Evolutionary conservation across 1,140 invertebrate genomes (phyloP).

Genomic region (Vanessa tameamea): DNA sequence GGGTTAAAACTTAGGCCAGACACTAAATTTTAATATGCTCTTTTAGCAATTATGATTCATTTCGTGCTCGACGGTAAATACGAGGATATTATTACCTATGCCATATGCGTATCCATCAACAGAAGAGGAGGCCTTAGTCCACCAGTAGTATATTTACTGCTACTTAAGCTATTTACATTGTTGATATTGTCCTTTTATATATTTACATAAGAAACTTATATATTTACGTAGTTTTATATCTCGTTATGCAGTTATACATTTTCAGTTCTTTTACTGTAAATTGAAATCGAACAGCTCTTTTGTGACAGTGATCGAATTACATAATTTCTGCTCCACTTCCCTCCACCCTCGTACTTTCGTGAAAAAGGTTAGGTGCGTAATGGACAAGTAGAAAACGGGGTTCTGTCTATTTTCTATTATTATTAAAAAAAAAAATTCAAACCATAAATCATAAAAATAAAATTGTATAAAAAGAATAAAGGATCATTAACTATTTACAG

Average conservation of each 20-base stretch:
- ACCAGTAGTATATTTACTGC: too few relatives aligned
- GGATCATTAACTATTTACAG: too few relatives aligned
- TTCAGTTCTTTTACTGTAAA: conserved; percentile 9
- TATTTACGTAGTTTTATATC: not conserved
- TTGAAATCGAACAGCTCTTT: conserved; percentile 9
- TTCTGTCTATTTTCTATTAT: not conserved
- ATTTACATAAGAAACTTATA: not conserved
- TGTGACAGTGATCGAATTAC: conserved; percentile 14
- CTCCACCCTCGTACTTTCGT: conserved; percentile 1
- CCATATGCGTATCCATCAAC: too few relatives aligned
- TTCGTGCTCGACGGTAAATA: too few relatives aligned
- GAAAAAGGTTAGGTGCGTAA: conserved; percentile 2
- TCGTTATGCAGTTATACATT: conserved; percentile 2
- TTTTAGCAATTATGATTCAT: too few relatives aligned
- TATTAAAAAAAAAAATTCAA: too few relatives aligned
- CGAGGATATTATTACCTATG: too few relatives aligned
- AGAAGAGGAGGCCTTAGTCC: too few relatives aligned
- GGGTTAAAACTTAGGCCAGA: too few relatives aligned
- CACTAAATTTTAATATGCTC: too few relatives aligned
- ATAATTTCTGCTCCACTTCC: conserved; percentile 10
- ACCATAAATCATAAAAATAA: not conserved
- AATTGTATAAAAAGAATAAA: not conserved
- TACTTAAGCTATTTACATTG: too few relatives aligned
- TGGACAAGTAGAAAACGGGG: not conserved
- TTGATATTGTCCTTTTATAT: not conserved